Base-by-base conservation (phyloP, 1,140 invertebrate species). In the Pteromalus puparum region DNA sequence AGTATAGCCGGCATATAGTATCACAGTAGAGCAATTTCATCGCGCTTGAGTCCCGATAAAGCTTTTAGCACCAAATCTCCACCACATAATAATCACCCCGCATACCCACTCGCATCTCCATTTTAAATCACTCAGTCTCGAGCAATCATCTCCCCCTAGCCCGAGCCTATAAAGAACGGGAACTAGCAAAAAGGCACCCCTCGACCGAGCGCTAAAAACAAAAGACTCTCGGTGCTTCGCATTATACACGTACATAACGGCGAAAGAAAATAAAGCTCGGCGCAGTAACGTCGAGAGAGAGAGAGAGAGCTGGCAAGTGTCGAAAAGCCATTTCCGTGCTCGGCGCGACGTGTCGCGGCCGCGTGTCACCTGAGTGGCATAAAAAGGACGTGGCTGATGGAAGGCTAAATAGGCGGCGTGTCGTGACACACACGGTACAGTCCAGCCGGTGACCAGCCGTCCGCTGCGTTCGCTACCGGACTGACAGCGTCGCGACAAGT, bases 401-500 rank as follows among this genome's bases (percentile, higher is more conserved):
- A 90, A 90, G 89, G 89, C 88, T 90, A 90, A 91, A 91, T 89
- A 88, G 89, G 42, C 88, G 86, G 88, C 87, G 85, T 86, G 83
- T 89, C 88, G 87, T 90, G 89, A 90, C 89, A 90, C 87, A 87
- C 48, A 70, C 67, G 83, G 65, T 77, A 80, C 78, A 81, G 24
- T 73, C 42, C 86, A 88, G 88, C 88, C 53, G 83, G 84, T 89
- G 90, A 88, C 88, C 88, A 86, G 83, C 87, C 53, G 77, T 61
- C 82, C 83, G 81, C 82, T 83, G 82, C 85, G n/a, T n/a, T n/a
- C 70, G 80, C 34, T n/a, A 30, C 10, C 78, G 83, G 89, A 91
- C 86, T 91, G 89, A 90, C 89, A 88, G 87, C 84, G 85, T 87
- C 83, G 88, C 90, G 90, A 90, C 90, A 91, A 91, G 88, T 90